phyloP scores from a whole-genome alignment of 2,797 vertebrate genomes.

The Manis pentadactyla region DNA sequence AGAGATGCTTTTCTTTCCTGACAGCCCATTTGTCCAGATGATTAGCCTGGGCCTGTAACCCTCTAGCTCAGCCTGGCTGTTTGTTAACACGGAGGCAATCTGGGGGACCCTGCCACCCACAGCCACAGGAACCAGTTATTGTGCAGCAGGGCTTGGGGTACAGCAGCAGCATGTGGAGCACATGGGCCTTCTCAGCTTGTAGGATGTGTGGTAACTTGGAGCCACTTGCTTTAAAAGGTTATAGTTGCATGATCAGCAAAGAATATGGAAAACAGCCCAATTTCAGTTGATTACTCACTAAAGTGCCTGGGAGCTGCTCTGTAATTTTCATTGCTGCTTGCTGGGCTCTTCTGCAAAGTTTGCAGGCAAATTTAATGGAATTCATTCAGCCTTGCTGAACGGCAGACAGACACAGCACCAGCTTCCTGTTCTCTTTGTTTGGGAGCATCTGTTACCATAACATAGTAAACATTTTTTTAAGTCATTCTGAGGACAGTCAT shows the following conservation, averaged over 20 bases:
- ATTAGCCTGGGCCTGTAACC: not conserved
- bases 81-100: not conserved
- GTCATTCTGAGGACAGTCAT: constrained; percentile 83
- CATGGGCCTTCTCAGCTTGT: constrained; percentile 77
- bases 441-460: constrained; percentile 89
- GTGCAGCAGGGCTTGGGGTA: not conserved
- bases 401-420: constrained; percentile 82
- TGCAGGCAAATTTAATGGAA: constrained; percentile 86
- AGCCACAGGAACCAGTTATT: not conserved
- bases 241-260: constrained; percentile 89
- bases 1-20: not conserved
- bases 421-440: constrained; percentile 89
- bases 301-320: constrained; percentile 83
- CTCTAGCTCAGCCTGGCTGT: not conserved
- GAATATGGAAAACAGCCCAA: constrained; percentile 88
- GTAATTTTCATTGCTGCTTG: constrained; percentile 87
- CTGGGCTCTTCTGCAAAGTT: constrained; percentile 87
- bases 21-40: not conserved
- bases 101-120: not conserved
- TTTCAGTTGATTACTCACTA: constrained; percentile 89
- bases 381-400: constrained; percentile 86
- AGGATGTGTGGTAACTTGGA: constrained; percentile 80
- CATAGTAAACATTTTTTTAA: constrained; percentile 88
- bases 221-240: constrained; percentile 84
- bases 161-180: not conserved